A percentile compares a stretch with the other conserved stretches of the same genome.
Evolutionary conservation across 2,113 vertebrate genomes (phyloP).

Genomic region (Lepidothrix coronata): DNA sequence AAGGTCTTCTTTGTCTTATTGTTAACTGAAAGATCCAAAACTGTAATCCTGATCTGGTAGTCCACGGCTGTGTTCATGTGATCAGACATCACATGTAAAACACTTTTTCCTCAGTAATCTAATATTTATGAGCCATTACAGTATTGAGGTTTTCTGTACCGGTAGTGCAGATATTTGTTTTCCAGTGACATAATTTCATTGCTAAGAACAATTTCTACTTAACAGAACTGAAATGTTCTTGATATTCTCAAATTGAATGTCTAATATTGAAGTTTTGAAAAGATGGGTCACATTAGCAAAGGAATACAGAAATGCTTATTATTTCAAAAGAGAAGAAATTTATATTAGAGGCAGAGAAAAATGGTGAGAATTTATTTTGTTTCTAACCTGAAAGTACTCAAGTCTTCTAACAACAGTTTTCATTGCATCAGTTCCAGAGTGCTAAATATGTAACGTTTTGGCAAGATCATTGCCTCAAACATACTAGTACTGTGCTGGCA

Average conservation of each 20-base stretch:
- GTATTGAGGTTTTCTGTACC: not conserved
- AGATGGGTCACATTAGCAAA: not conserved
- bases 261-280: not conserved
- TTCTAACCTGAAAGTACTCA: not conserved
- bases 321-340: not conserved
- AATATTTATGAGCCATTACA: not conserved
- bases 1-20: not conserved
- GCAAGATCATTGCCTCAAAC: not conserved
- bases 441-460: not conserved
- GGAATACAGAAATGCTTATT: not conserved
- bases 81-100: not conserved
- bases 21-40: not conserved
- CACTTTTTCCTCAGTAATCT: not conserved
- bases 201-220: not conserved
- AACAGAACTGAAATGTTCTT: not conserved
- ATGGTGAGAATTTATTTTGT: not conserved
- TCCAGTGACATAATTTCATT: not conserved
- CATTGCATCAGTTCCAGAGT: not conserved
- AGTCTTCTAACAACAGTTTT: not conserved
- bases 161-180: constrained; percentile 10
- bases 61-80: not conserved
- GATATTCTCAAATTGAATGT: not conserved
- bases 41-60: not conserved
- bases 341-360: not conserved
- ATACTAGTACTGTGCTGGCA: not conserved